Conservation (phyloP, 2,888 invertebrate species). For the Noctua comes region DNA sequence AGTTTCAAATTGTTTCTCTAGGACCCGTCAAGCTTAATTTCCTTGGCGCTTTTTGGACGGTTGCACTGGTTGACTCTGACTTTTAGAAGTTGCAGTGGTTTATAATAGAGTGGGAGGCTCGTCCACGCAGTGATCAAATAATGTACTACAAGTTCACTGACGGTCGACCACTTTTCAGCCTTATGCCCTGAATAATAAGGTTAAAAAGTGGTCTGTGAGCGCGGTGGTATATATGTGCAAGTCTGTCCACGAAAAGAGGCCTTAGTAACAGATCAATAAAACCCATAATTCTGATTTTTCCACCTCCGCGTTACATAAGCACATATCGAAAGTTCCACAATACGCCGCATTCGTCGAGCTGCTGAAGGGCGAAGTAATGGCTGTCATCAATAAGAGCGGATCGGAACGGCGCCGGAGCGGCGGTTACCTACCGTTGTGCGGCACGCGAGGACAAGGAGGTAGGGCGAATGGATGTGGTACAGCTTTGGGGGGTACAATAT, state of each 20-base stretch:
- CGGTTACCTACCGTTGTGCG: slow-evolving; percentile 42
- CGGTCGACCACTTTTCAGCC: too few species aligned
- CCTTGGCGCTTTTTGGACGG: too few species aligned
- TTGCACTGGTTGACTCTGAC: too few species aligned
- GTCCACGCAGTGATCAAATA: too few species aligned
- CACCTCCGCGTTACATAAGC: slow-evolving; percentile 37
- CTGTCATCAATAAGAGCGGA: slow-evolving; percentile 61
- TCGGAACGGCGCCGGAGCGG: slow-evolving; percentile 51
- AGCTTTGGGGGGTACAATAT: neutral
- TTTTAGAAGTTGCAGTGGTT: too few species aligned
- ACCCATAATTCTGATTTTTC: slow-evolving; percentile 25
- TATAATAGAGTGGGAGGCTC: too few species aligned
- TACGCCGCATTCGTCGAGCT: slow-evolving; percentile 44
- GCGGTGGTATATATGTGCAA: neutral
- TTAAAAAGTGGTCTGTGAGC: too few species aligned
- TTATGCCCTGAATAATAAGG: too few species aligned
- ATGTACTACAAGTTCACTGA: too few species aligned
- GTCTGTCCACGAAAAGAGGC: neutral
- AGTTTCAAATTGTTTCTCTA: too few species aligned
- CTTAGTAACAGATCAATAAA: slow-evolving; percentile 1
- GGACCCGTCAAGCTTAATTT: too few species aligned
- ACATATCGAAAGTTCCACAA: slow-evolving; percentile 42
- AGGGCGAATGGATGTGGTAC: slow-evolving; percentile 28
- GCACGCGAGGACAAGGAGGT: slow-evolving; percentile 54
- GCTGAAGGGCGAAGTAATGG: slow-evolving; percentile 59